Evolutionary conservation across 2,888 invertebrate genomes (phyloP), one percentile per base, ranked within the genome.

Genomic region (Spialia ferax): DNA sequence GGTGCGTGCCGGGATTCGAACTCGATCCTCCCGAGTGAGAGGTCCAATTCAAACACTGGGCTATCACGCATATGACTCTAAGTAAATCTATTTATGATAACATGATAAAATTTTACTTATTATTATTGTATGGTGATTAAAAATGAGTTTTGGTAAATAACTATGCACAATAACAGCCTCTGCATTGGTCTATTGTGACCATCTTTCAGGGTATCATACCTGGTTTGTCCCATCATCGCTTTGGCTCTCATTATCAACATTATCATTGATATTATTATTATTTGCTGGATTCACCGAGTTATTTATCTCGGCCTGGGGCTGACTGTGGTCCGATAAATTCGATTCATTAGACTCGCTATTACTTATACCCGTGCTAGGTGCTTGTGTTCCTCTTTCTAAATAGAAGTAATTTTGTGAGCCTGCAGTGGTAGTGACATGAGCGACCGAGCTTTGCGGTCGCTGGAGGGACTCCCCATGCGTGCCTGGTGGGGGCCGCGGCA

Each of bases 141-240:
- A n/a, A n/a, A n/a, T n/a, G n/a, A n/a, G n/a, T n/a, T n/a, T n/a
- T n/a, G n/a, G n/a, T n/a, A n/a, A n/a, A n/a, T n/a, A n/a, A n/a
- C n/a, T n/a, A n/a, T n/a, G n/a, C n/a, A n/a, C n/a, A n/a, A n/a
- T n/a, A n/a, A n/a, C n/a, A n/a, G n/a, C n/a, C n/a, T n/a, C n/a
- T n/a, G n/a, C n/a, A n/a, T n/a, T n/a, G n/a, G n/a, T n/a, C n/a
- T n/a, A n/a, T n/a, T n/a, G n/a, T n/a, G n/a, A n/a, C n/a, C n/a
- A n/a, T n/a, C n/a, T n/a, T n/a, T n/a, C n/a, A n/a, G n/a, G n/a
- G n/a, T 1, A 6, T 23, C 5, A 10, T 73, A 93, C 93, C 90
- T 91, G 91, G 70, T 89, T 89, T 60, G 85, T 80, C 8, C 91
- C 91, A 80, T 93, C 93, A 67, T 93, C 93, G 81, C 93, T 93